These are phyloP conservation scores for Encarsia formosa DNA, from an alignment of 2,888 invertebrate species.

Conservation along the genomic window DNA sequence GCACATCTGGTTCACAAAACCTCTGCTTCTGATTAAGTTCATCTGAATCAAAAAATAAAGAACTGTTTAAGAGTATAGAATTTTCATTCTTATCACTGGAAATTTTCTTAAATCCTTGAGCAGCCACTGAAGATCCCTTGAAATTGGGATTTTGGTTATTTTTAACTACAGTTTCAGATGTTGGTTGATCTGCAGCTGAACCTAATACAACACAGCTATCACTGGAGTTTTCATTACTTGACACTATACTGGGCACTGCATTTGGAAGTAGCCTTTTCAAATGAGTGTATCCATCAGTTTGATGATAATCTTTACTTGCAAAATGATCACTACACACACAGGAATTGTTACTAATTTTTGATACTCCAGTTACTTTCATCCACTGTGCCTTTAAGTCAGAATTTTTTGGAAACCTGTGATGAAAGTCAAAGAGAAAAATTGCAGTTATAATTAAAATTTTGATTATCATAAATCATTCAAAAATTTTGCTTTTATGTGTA, in stretches of 20 bases:
- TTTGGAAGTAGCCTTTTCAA: conserved; percentile 1
- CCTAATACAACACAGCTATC: background rate
- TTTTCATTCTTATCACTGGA: background rate
- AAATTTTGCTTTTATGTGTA: background rate
- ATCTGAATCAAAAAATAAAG: no score
- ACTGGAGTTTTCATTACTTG: background rate
- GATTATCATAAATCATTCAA: background rate
- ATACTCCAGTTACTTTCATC: background rate
- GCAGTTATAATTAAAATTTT: background rate
- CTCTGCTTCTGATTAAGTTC: no score
- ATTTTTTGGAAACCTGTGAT: background rate
- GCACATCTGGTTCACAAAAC: no score
- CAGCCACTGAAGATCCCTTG: background rate
- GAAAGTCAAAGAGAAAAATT: no score
- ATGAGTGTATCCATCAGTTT: conserved; percentile 9
- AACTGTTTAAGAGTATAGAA: no score
- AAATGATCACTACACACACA: conserved; percentile 10
- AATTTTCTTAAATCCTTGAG: background rate
- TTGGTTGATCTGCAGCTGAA: background rate
- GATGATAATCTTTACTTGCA: background rate
- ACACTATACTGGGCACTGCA: background rate
- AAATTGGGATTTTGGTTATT: background rate
- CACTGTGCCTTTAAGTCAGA: background rate
- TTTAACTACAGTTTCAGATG: background rate
- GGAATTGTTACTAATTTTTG: background rate